Evolutionary conservation across 2,113 vertebrate species (phyloP).

Genomic region (Clupea harengus): DNA sequence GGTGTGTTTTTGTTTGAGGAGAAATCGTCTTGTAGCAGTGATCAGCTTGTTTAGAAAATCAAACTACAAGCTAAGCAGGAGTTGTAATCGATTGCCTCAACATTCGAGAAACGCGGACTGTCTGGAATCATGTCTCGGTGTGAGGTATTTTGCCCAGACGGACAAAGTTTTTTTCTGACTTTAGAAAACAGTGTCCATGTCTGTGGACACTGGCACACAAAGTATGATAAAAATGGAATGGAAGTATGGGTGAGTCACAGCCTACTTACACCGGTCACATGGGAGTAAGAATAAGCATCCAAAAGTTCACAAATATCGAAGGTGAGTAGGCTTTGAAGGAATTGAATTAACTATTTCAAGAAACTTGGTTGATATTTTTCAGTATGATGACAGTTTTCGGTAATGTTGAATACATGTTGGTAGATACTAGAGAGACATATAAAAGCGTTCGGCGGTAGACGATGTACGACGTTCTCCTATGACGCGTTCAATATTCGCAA

Average conservation of each 20-base stretch:
- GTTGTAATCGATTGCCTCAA: neutral
- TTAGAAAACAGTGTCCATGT: conserved; percentile 68
- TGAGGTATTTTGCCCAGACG: conserved; percentile 65
- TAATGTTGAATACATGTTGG: conserved; percentile 40
- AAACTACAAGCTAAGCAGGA: neutral
- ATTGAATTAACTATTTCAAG: too few species aligned
- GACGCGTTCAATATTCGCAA: conserved; percentile 59
- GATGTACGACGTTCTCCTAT: conserved; percentile 75
- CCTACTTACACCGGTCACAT: conserved; percentile 28
- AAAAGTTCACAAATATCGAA: conserved; percentile 74
- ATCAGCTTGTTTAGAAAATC: neutral
- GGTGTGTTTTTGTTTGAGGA: neutral
- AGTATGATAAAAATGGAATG: conserved; percentile 66
- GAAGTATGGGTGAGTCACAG: conserved; percentile 66
- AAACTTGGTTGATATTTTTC: too few species aligned
- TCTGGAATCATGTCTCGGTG: conserved; percentile 45
- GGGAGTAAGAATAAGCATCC: conserved; percentile 26
- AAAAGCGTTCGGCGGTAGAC: conserved; percentile 65
- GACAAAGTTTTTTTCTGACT: conserved; percentile 63
- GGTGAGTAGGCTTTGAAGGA: conserved; percentile 55
- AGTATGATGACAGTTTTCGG: neutral
- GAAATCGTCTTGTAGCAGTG: neutral
- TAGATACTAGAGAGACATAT: conserved; percentile 62
- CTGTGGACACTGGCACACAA: conserved; percentile 66
- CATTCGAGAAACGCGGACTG: neutral